Evolutionary conservation across 2,113 vertebrate species (phyloP).

Genomic region (Sylvilagus bachmani): DNA sequence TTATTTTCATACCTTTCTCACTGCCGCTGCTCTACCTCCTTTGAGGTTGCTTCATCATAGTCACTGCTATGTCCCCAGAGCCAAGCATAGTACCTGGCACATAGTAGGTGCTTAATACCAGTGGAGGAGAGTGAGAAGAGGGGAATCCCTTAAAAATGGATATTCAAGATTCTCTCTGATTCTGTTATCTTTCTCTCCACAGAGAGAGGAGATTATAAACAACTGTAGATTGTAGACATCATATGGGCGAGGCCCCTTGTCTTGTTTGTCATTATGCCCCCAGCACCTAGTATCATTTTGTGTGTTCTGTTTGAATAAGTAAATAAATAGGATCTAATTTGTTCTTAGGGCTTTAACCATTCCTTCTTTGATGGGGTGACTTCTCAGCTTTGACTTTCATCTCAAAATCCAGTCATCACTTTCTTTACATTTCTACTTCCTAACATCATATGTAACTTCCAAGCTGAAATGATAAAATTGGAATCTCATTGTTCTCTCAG

Average conservation of each 20-base stretch:
- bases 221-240: neutral
- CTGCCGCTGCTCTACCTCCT: neutral
- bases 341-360: neutral
- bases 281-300: neutral
- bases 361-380: neutral
- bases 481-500: slow-evolving; percentile 16
- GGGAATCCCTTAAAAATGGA: neutral
- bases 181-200: slow-evolving; percentile 28
- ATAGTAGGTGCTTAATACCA: too few species aligned
- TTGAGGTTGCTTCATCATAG: neutral
- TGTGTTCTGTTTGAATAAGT: neutral
- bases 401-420: neutral
- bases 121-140: too few species aligned
- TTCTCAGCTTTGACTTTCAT: slow-evolving; percentile 41
- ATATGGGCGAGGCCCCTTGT: neutral
- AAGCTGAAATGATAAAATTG: neutral
- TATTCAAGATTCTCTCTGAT: slow-evolving; percentile 23
- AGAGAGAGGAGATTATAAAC: neutral
- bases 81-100: too few species aligned
- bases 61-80: too few species aligned
- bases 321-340: neutral
- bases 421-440: neutral
- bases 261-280: neutral
- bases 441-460: neutral
- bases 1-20: neutral